Conservation (phyloP, 2,113 vertebrate genomes). For the Apus apus region DNA sequence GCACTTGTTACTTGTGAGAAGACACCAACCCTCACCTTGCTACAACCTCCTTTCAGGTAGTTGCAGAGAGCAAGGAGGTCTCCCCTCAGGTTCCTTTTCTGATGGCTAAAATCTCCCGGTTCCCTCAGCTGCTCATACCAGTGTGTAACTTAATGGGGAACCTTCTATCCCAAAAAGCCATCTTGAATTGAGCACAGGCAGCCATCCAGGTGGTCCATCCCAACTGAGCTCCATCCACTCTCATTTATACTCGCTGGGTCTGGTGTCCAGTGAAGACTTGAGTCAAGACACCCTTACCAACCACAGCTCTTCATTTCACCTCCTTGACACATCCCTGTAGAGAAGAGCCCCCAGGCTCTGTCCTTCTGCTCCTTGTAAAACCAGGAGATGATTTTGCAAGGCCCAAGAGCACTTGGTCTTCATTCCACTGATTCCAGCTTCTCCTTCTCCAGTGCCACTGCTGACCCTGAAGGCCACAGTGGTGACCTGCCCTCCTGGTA, state of each 20-base stretch:
- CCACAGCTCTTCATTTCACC: neutral
- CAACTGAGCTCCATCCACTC: neutral
- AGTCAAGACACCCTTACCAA: neutral
- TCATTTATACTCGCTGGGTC: neutral
- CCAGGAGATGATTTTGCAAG: neutral
- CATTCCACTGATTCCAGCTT: neutral
- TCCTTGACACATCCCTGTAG: neutral
- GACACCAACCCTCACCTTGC: too few species aligned
- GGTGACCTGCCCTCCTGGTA: neutral
- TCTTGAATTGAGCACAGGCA: neutral
- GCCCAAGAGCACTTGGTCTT: neutral
- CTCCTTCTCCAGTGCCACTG: neutral
- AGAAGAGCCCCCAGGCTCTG: neutral
- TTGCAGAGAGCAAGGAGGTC: too few species aligned
- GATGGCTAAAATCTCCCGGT: too few species aligned
- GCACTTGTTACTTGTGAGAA: too few species aligned
- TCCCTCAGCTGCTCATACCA: neutral
- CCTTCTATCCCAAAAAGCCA: neutral
- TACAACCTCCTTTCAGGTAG: too few species aligned
- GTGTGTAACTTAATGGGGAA: neutral
- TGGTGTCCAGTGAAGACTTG: neutral
- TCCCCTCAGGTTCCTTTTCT: too few species aligned
- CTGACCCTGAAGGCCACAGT: neutral
- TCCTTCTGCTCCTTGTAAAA: neutral
- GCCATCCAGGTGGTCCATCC: neutral